phyloP scores from a whole-genome alignment of 2,888 invertebrate species.

The Orthonevra nobilis region DNA sequence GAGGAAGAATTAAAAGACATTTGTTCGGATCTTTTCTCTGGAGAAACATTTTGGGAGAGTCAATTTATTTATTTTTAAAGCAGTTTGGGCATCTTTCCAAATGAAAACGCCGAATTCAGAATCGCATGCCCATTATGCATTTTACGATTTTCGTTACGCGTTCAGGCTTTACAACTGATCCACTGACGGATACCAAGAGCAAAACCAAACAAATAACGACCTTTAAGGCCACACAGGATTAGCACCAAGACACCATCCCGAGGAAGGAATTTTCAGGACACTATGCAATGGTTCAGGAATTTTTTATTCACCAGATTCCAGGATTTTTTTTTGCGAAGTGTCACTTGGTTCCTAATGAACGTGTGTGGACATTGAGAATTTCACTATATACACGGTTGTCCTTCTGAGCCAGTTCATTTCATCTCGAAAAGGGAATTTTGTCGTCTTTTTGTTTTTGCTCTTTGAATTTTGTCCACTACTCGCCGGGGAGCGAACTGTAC shows the following conservation, averaged over 20 bases:
- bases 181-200: too few species aligned
- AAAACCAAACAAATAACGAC: too few species aligned
- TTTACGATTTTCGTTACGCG: too few species aligned
- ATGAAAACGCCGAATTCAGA: too few species aligned
- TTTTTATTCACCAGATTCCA: constrained; percentile 29
- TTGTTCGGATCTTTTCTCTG: too few species aligned
- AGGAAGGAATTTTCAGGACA: constrained; percentile 32
- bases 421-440: constrained; percentile 59
- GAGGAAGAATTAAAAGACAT: too few species aligned
- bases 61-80: too few species aligned
- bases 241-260: constrained; percentile 43
- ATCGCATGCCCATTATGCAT: too few species aligned
- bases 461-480: constrained; percentile 50
- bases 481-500: neutral
- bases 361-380: neutral
- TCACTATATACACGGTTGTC: neutral
- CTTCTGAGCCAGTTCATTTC: constrained; percentile 47
- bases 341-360: constrained; percentile 30
- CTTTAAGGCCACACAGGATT: constrained; percentile 40
- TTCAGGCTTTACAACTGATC: too few species aligned
- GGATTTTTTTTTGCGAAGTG: constrained; percentile 51
- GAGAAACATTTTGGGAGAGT: too few species aligned
- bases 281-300: constrained; percentile 24
- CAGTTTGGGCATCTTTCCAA: too few species aligned
- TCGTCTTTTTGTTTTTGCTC: constrained; percentile 29